phyloP scores from a whole-genome alignment of 2,888 invertebrate species.

The Petrophora chlorosata region DNA sequence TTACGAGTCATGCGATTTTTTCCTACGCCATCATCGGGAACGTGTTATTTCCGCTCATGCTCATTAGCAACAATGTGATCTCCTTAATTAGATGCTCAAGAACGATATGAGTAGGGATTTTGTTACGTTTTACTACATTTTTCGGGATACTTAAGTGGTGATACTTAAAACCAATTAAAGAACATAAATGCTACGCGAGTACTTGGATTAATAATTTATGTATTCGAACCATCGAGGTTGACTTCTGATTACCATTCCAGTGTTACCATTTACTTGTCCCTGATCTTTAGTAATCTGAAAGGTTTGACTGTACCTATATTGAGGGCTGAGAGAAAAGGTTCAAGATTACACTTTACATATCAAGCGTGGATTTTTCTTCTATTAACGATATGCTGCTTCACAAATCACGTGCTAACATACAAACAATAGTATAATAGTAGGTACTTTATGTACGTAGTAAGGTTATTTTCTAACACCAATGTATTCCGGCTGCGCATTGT shows the following conservation, averaged over 20 bases:
- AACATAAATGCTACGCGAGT: neutral
- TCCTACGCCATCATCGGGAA: constrained; percentile 30
- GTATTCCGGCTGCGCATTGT: constrained; percentile 1
- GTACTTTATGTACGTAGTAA: too few species aligned
- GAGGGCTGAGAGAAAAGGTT: neutral
- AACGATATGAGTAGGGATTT: too few species aligned
- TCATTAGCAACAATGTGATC: neutral
- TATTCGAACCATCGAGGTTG: constrained; percentile 6
- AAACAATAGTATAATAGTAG: too few species aligned
- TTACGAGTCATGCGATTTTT: constrained; percentile 53
- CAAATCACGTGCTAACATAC: too few species aligned
- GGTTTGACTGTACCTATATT: too few species aligned
- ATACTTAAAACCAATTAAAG: too few species aligned
- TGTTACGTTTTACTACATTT: too few species aligned
- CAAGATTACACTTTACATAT: too few species aligned
- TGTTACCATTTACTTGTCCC: constrained; percentile 26
- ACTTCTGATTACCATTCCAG: constrained; percentile 8
- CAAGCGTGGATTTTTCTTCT: too few species aligned
- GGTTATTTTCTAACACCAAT: neutral
- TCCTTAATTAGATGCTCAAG: neutral
- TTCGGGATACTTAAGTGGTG: too few species aligned
- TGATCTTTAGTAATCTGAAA: constrained; percentile 14
- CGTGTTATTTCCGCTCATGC: constrained; percentile 34
- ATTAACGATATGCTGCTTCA: too few species aligned
- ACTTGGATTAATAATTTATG: constrained; percentile 1